Base-by-base conservation (phyloP, 1,140 invertebrate genomes). In the Archegozetes longisetosus region DNA sequence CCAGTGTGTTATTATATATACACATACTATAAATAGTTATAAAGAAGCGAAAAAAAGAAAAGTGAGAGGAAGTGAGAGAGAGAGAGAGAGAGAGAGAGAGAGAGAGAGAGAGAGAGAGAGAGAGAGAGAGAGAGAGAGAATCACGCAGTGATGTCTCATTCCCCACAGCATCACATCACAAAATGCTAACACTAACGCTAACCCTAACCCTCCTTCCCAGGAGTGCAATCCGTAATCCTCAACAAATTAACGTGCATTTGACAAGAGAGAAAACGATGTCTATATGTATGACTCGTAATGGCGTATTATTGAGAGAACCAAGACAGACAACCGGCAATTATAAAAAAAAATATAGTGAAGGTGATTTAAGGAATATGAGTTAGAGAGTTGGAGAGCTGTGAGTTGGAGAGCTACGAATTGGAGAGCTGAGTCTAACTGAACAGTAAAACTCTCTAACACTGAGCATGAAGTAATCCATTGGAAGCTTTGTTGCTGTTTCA, bases 31-130 rank as follows among this genome's bases (percentile, higher is more conserved):
- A 40, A 40, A 40, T 40, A 40, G 32, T 40, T 40, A 40, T 9
- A 40, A n/a, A n/a, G n/a, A n/a, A n/a, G 46, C 46, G n/a, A n/a
- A 47, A 47, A 14, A 14, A 14, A 47, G 46, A 47, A 47, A 47
- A n/a, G n/a, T 13, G 52, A 53, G 25, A 22, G 52, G 13, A 13
- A 28, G 25, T 13, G 46, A 47, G 52, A 20, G 25, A 28, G 52
- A 28, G 52, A 53, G 52, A 53, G 52, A 53, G 25, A 53, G 52
- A 53, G 52, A 53, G 52, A 28, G 52, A 53, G 52, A 28, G 25
- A 53, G 52, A 53, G 52, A 53, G 52, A 28, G 52, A 53, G 25
- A 53, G 25, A 53, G 52, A 20, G 52, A 28, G 52, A 53, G 52
- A 28, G 25, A 53, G 25, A 28, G n/a, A 28, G 25, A 53, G 52